These are phyloP conservation scores for Erannis defoliaria DNA, from an alignment of 2,888 invertebrate genomes.

Conservation along the genomic window DNA sequence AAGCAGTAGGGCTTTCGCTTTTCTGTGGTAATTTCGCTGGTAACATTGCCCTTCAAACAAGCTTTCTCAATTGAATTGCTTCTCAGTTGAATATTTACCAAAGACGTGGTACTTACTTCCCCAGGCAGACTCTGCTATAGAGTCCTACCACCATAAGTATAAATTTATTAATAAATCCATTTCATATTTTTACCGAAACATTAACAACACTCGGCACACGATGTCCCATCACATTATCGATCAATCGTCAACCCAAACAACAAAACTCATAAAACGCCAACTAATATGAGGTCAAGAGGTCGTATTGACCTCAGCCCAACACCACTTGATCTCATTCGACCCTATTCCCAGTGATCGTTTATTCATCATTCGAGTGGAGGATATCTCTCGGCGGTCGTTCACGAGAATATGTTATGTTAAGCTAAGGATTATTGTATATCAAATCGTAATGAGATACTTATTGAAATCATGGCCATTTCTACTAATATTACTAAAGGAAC, in stretches of 20 bases:
- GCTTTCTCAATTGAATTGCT: too few relatives aligned
- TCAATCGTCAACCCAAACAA: constrained; percentile 2
- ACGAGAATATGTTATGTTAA: constrained; percentile 1
- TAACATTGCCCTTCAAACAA: too few relatives aligned
- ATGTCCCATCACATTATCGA: background rate
- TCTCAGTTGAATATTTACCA: too few relatives aligned
- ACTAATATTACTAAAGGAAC: too few relatives aligned
- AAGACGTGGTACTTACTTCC: too few relatives aligned
- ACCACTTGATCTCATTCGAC: constrained; percentile 35
- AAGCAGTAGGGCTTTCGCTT: too few relatives aligned
- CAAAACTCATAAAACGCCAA: constrained; percentile 18
- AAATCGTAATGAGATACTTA: background rate
- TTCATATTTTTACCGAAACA: background rate
- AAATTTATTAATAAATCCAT: too few relatives aligned
- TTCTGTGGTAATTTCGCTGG: too few relatives aligned
- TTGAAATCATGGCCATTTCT: background rate
- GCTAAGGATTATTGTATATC: constrained; percentile 1
- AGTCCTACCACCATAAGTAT: too few relatives aligned
- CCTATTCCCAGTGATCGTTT: constrained; percentile 31
- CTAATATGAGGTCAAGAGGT: constrained; percentile 25
- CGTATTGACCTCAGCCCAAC: constrained; percentile 25
- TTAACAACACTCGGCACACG: background rate
- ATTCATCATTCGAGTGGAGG: constrained; percentile 40
- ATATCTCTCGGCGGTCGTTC: constrained; percentile 29
- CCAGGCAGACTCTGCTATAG: too few relatives aligned